Conservation (phyloP, 2,797 vertebrate genomes). For the Clamator glandarius region DNA sequence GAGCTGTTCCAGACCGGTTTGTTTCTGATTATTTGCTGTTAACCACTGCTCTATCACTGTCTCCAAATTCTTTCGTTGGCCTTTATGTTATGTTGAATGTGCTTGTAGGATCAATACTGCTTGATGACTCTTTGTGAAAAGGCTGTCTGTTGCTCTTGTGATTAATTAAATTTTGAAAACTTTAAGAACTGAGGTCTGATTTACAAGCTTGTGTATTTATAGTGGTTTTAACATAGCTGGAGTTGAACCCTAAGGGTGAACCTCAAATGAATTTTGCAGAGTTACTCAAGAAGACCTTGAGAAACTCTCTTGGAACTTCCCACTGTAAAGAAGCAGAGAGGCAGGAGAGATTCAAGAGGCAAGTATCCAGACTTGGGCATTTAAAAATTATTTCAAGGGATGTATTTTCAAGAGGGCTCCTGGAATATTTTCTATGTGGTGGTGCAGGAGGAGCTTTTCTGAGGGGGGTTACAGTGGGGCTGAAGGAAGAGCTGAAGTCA, state of each 20-base stretch:
- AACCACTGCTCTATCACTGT: neutral
- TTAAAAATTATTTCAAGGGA: neutral
- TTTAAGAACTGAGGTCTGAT: neutral
- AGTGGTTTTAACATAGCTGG: neutral
- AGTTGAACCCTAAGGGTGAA: neutral
- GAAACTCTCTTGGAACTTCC: fast-evolving
- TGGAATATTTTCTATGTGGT: neutral
- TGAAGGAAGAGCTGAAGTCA: fast-evolving
- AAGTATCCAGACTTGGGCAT: neutral
- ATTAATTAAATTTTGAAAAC: slow-evolving; percentile 11
- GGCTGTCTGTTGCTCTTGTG: neutral
- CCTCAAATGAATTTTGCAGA: neutral
- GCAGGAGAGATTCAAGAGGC: neutral
- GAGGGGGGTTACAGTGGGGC: neutral
- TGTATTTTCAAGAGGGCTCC: neutral
- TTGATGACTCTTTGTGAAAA: neutral
- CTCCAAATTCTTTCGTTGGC: neutral
- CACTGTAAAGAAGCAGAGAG: neutral
- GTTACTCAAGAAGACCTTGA: neutral
- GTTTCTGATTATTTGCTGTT: neutral
- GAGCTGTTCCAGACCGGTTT: neutral
- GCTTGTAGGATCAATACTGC: neutral
- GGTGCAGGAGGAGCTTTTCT: neutral
- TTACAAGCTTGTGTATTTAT: neutral
- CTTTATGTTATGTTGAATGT: neutral